Conservation (phyloP, 2,888 invertebrate genomes). For the Isoperla grammatica region DNA sequence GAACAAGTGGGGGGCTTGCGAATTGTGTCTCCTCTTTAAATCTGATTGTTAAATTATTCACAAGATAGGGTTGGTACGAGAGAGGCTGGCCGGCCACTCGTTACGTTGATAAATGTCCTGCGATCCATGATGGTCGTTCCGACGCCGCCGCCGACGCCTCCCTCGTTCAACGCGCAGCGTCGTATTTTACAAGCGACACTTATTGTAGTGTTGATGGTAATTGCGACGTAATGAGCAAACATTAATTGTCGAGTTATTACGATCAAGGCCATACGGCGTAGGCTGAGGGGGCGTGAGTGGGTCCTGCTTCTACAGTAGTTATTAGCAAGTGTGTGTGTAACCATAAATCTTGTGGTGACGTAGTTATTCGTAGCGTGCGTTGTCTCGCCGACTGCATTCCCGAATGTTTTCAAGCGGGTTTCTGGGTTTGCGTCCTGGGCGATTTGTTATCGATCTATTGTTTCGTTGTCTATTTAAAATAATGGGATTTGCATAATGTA, state of each 20-base stretch:
- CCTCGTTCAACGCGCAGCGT: neutral
- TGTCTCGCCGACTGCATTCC: no score
- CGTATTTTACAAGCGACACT: conserved; percentile 10
- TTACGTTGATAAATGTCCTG: conserved; percentile 7
- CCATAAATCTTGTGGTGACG: no score
- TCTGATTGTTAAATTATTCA: conserved; percentile 16
- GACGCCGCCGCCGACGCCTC: neutral
- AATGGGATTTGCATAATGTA: no score
- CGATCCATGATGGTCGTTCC: conserved; percentile 9
- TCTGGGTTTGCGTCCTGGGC: no score
- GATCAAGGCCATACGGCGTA: no score
- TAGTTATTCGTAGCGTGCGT: no score
- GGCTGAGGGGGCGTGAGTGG: no score
- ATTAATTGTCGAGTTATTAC: conserved; percentile 10
- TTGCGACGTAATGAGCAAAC: conserved; percentile 7
- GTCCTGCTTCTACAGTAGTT: no score
- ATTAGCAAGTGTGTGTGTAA: no score
- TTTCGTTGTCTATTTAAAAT: no score
- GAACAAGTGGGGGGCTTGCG: neutral
- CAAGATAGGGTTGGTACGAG: neutral
- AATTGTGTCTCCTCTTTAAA: conserved; percentile 13
- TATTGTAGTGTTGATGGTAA: conserved; percentile 17
- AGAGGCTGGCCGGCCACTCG: neutral
- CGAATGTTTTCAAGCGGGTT: no score
- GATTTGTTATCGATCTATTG: no score